Evolutionary conservation across 2,113 vertebrate genomes (phyloP), one percentile per base, ranked within the genome.

Genomic region (Kryptolebias marmoratus): DNA sequence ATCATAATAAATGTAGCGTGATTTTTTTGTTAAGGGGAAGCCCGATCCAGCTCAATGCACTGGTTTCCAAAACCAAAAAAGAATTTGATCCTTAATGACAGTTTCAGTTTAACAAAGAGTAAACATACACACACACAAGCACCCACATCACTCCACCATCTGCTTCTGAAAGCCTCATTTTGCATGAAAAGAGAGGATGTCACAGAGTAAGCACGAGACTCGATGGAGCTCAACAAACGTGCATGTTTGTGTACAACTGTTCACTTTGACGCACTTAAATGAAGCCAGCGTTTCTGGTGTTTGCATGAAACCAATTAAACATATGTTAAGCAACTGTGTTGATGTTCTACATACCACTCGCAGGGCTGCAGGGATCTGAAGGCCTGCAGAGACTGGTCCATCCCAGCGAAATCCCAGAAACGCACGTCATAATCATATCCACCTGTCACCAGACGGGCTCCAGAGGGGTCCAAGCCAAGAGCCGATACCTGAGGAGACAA

Each of bases 321-420:
- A 71, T 48, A 72, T 86, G 75, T 85, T 62, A 73, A 67, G 64
- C 71, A 89, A 86, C 64, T 86, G 76, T 81, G 77, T 71, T 83
- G 73, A 75, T 72, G 65, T 80, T 84, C 22, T 49, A 64, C 50
- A 18, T 64, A 98, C 98, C 98, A 98, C 72, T 99, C 97, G 81
- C 97, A 99, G 8, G 98, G 97, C 81, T 98, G 96, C 42, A 98
- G 91, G 3, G 96, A 95, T 22, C 97, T 89, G 93, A 99, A 99
- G 68, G 98, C 96, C 71, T 97, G 96, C 64, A 99, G 94, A 62
- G 96, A 93, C 27, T 95, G 93, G 72, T 99, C 97, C 98, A 99
- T 99, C 79, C 98, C 98, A 57, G 98, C 98, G 90, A 99, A 99
- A 89, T 99, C 98, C 97, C 98, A 99, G 91, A 99, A 98, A 42